A percentile compares a stretch with the other conserved stretches of the same genome.
phyloP scores from a whole-genome alignment of 2,888 invertebrate species.

The Beris chalybata region DNA sequence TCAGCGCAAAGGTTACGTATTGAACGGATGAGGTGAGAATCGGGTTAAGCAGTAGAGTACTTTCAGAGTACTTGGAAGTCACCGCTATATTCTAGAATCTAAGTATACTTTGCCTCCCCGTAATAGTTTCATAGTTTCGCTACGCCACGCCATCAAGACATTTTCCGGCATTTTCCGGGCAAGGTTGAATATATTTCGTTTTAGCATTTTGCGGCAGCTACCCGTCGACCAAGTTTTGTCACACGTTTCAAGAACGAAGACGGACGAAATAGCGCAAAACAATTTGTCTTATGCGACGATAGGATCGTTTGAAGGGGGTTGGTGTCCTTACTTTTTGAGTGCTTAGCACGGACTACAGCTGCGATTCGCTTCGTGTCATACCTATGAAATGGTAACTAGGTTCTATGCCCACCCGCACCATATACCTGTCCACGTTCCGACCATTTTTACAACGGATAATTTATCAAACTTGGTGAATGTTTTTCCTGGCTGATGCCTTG shows the following conservation, averaged over 20 bases:
- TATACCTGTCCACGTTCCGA: slow-evolving; percentile 1
- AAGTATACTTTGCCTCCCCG: too few relatives aligned
- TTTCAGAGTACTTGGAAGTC: slow-evolving; percentile 1
- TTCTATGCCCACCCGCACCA: not conserved
- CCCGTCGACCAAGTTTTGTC: slow-evolving; percentile 18
- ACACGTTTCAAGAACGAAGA: slow-evolving; percentile 22
- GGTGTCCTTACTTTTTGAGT: slow-evolving; percentile 9
- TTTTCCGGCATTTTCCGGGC: slow-evolving; percentile 7
- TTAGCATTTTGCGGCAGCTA: slow-evolving; percentile 13
- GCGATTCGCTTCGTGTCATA: not conserved
- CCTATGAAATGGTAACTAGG: not conserved
- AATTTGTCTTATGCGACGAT: too few relatives aligned
- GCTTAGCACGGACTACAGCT: not conserved
- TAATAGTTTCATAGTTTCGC: too few relatives aligned
- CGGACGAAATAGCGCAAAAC: not conserved
- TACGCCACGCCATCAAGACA: too few relatives aligned
- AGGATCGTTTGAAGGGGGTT: not conserved
- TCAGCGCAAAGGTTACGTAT: too few relatives aligned
- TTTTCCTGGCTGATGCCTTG: slow-evolving; percentile 22
- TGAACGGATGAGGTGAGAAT: not conserved
- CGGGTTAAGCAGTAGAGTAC: slow-evolving; percentile 10
- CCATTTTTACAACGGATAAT: slow-evolving; percentile 29
- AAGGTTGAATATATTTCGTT: slow-evolving; percentile 24
- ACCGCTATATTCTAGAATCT: not conserved
- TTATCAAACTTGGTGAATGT: slow-evolving; percentile 27